phyloP scores from a whole-genome alignment of 2,888 invertebrate genomes.

The Lasioglossum calceatum region DNA sequence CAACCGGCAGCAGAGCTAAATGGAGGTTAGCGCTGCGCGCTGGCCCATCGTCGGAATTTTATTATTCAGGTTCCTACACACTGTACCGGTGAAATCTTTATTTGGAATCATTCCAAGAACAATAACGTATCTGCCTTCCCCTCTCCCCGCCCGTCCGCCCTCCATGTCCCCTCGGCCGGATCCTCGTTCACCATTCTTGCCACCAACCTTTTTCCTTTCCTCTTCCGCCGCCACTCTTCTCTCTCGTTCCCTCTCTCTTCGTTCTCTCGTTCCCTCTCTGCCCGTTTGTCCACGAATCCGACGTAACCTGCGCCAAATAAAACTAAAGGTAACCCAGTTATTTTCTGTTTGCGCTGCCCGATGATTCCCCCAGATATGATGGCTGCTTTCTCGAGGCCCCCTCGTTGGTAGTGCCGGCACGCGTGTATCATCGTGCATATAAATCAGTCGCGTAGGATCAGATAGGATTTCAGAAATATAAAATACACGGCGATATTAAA shows the following conservation, averaged over 20 bases:
- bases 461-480: slow-evolving; percentile 83
- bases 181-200: slow-evolving; percentile 16
- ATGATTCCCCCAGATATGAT: slow-evolving; percentile 82
- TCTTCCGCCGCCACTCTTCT: slow-evolving; percentile 33
- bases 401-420: slow-evolving; percentile 83
- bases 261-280: background rate
- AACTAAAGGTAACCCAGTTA: slow-evolving; percentile 84
- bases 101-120: slow-evolving; percentile 85
- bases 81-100: slow-evolving; percentile 83
- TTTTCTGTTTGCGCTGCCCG: slow-evolving; percentile 81
- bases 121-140: slow-evolving; percentile 80
- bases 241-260: background rate
- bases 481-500: slow-evolving; percentile 82
- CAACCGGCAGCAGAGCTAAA: slow-evolving; percentile 71
- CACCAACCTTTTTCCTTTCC: slow-evolving; percentile 18
- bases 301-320: slow-evolving; percentile 79
- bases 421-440: slow-evolving; percentile 84
- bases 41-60: slow-evolving; percentile 77
- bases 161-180: background rate
- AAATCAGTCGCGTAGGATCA: slow-evolving; percentile 83
- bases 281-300: slow-evolving; percentile 31
- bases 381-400: slow-evolving; percentile 64
- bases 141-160: slow-evolving; percentile 30
- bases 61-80: slow-evolving; percentile 82
- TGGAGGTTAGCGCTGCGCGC: slow-evolving; percentile 73